Conservation (phyloP, 2,113 vertebrate species). For the Macrotus californicus region DNA sequence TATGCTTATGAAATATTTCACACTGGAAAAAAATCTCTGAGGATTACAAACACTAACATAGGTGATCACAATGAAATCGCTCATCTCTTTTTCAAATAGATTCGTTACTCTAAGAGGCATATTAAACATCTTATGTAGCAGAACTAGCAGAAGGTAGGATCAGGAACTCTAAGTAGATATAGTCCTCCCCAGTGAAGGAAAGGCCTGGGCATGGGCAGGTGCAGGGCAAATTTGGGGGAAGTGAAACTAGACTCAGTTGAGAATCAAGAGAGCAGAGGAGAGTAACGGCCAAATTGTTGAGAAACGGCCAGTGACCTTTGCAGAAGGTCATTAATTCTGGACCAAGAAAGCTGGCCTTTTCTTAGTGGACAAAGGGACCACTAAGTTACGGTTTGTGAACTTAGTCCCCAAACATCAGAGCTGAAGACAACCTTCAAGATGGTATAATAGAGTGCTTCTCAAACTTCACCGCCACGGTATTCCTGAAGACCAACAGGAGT, state of each 20-base stretch:
- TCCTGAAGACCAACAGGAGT: not conserved
- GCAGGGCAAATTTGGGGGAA: not conserved
- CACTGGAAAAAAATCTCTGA: not conserved
- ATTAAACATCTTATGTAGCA: not conserved
- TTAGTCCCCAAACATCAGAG: not conserved
- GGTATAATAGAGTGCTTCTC: not conserved
- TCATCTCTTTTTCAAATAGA: not conserved
- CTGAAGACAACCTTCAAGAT: not conserved
- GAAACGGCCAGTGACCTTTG: not conserved
- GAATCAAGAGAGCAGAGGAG: not conserved
- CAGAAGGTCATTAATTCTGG: not conserved
- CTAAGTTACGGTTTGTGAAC: not conserved
- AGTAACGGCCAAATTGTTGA: not conserved
- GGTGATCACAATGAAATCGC: not conserved
- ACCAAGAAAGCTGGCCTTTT: not conserved
- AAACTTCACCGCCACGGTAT: not conserved
- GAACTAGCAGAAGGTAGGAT: not conserved
- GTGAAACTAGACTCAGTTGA: not conserved
- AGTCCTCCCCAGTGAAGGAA: not conserved
- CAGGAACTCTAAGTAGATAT: not conserved
- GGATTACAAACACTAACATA: not conserved
- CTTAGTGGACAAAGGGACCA: not conserved
- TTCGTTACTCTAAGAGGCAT: not conserved
- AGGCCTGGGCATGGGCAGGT: too few species aligned
- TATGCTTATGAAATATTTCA: not conserved